Conservation (phyloP, 2,113 vertebrate species). For the Gnathonemus longibarbis region DNA sequence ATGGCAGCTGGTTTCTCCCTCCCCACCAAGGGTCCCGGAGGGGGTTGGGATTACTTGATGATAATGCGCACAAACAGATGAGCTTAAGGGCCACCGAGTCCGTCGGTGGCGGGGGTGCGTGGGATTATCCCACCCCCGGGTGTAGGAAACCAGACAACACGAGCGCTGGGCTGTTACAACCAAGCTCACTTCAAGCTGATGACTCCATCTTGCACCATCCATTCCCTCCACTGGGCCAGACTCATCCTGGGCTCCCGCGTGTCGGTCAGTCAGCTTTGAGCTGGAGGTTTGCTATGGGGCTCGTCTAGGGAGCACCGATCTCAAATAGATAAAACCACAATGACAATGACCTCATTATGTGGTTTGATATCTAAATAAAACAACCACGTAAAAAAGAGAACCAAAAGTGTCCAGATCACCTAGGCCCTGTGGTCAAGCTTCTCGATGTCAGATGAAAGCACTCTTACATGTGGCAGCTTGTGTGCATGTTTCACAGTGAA, state of each 20-base stretch:
- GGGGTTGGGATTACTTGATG: background rate
- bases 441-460: background rate
- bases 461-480: background rate
- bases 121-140: background rate
- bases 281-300: slow-evolving; percentile 22
- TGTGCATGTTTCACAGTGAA: background rate
- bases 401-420: background rate
- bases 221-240: background rate
- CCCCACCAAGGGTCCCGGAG: background rate
- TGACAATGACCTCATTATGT: background rate
- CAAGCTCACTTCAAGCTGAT: background rate
- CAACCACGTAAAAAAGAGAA: background rate
- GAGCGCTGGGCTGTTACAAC: background rate
- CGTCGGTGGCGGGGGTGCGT: background rate
- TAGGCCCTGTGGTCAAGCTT: background rate
- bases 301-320: background rate
- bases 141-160: background rate
- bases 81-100: slow-evolving; percentile 64
- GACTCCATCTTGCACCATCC: background rate
- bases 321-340: background rate
- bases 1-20: background rate
- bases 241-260: background rate
- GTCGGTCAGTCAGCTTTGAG: slow-evolving; percentile 9
- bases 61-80: background rate
- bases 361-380: background rate